Evolutionary conservation across 2,113 vertebrate species (phyloP).

Genomic region (Hirundichthys speculiger): DNA sequence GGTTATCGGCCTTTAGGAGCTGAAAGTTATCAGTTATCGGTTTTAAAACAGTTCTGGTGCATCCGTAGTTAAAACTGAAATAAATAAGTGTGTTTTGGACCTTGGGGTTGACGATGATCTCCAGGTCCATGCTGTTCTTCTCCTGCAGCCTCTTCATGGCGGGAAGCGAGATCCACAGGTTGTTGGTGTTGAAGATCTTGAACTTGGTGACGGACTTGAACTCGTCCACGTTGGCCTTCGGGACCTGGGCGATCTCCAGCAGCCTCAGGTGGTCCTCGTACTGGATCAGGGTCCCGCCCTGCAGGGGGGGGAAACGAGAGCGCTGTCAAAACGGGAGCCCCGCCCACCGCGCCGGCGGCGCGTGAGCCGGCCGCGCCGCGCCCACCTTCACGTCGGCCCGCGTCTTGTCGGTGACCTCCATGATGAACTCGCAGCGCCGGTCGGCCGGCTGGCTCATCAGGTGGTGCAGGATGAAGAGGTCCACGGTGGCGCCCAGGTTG

Average conservation of each 20-base stretch:
- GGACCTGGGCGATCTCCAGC: conserved; percentile 97
- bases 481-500: conserved; percentile 97
- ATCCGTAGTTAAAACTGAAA: no score
- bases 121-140: conserved; percentile 90
- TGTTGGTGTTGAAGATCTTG: conserved; percentile 99
- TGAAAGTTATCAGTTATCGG: no score
- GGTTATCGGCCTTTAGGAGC: no score
- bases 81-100: conserved; percentile 5
- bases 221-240: conserved; percentile 94
- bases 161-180: conserved; percentile 95
- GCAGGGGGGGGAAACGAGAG: conserved; percentile 21
- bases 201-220: conserved; percentile 99
- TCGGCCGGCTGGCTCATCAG: conserved; percentile 92
- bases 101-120: conserved; percentile 80
- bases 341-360: not conserved
- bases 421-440: conserved; percentile 94
- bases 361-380: not conserved
- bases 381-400: conserved; percentile 91
- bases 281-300: conserved; percentile 96
- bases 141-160: conserved; percentile 93
- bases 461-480: conserved; percentile 95
- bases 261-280: conserved; percentile 93
- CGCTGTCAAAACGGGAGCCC: not conserved
- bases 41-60: no score
- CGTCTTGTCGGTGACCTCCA: conserved; percentile 99